Conservation (phyloP, 2,797 vertebrate species). For the Premnoplex brunnescens region DNA sequence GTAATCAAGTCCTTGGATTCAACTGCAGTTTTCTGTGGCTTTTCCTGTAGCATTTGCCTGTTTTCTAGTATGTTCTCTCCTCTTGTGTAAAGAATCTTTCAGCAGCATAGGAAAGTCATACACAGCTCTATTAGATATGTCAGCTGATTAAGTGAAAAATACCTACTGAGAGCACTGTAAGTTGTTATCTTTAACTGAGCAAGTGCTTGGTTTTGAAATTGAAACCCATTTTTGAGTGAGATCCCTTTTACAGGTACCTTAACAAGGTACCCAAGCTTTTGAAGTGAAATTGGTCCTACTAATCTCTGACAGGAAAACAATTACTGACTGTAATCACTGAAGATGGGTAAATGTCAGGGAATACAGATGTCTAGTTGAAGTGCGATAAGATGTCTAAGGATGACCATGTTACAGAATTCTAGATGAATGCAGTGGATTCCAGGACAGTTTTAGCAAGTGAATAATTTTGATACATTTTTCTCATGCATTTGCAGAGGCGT, state of each 20-base stretch:
- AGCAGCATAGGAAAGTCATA: background rate
- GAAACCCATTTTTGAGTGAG: background rate
- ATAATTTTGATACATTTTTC: background rate
- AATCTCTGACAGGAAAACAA: background rate
- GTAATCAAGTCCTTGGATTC: background rate
- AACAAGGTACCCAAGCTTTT: background rate
- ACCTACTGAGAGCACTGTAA: background rate
- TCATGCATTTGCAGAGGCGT: background rate
- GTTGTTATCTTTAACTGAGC: background rate
- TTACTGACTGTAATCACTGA: background rate
- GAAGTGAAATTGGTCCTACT: background rate
- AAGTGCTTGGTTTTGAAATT: background rate
- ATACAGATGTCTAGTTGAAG: background rate
- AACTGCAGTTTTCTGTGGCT: background rate
- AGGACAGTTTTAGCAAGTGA: background rate
- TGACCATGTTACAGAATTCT: background rate
- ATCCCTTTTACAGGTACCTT: background rate
- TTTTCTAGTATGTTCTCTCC: slow-evolving; percentile 44
- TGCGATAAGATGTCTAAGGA: background rate
- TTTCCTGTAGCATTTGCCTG: background rate
- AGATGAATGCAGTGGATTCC: background rate
- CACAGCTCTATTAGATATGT: background rate
- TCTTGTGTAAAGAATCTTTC: background rate
- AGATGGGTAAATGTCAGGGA: background rate
- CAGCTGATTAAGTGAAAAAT: background rate